phyloP scores from a whole-genome alignment of 1,140 invertebrate genomes.

The Caenorhabditis brenneri region DNA sequence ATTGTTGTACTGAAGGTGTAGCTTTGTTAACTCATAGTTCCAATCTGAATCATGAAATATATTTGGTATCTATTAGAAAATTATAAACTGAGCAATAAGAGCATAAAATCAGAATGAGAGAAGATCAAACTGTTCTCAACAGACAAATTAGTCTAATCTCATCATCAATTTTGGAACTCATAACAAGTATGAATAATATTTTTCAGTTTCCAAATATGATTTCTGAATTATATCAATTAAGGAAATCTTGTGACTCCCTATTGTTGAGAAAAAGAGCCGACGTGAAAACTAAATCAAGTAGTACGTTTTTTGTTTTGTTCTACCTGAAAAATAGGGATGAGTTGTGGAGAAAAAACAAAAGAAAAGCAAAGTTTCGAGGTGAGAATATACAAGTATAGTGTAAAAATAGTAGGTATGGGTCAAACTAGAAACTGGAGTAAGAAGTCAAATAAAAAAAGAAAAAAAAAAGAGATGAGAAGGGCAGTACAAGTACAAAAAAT shows the following conservation, averaged over 20 bases:
- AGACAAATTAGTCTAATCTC: neutral
- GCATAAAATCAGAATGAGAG: neutral
- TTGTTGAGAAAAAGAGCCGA: neutral
- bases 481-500: constrained; percentile 29
- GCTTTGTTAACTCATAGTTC: neutral
- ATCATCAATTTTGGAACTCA: no score
- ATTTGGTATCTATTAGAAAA: no score
- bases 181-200: no score
- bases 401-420: constrained; percentile 24
- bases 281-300: neutral
- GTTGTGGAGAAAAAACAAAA: neutral
- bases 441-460: neutral
- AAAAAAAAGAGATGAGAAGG: neutral
- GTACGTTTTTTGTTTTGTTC: neutral
- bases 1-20: neutral
- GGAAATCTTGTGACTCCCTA: neutral
- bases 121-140: no score
- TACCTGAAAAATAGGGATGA: neutral
- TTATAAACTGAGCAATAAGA: no score
- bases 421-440: constrained; percentile 22
- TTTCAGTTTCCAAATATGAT: neutral
- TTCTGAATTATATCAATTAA: neutral
- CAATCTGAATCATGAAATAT: constrained; percentile 5
- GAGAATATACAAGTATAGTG: constrained; percentile 1
- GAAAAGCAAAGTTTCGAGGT: neutral